phyloP scores from a whole-genome alignment of 2,888 invertebrate species.

The Habroteleia sp. region DNA sequence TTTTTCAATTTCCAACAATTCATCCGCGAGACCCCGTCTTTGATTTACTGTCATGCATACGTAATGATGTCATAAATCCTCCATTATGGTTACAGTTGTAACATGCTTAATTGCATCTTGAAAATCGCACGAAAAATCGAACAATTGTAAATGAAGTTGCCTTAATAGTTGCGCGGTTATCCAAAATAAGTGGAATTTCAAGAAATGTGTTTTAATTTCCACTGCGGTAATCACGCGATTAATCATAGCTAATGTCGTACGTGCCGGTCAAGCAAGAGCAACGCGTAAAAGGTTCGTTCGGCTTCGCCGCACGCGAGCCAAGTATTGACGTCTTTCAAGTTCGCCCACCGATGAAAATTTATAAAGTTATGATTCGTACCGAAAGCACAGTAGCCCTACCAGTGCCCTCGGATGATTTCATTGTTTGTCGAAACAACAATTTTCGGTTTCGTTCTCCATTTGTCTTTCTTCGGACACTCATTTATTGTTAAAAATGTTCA shows the following conservation, averaged over 20 bases:
- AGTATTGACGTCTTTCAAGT: conserved; percentile 61
- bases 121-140: background rate
- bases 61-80: conserved; percentile 30
- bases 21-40: background rate
- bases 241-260: conserved; percentile 48
- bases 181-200: conserved; percentile 13
- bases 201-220: conserved; percentile 30
- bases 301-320: conserved; percentile 43
- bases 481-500: conserved; percentile 2
- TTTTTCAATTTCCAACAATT: conserved; percentile 22
- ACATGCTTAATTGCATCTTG: background rate
- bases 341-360: conserved; percentile 29
- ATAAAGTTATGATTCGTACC: conserved; percentile 24
- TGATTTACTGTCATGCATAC: conserved; percentile 32
- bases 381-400: conserved; percentile 13
- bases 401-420: conserved; percentile 3
- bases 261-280: conserved; percentile 36
- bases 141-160: background rate
- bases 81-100: conserved; percentile 18
- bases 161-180: conserved; percentile 7
- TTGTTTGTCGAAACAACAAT: background rate
- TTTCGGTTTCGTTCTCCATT: background rate
- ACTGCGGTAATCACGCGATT: conserved; percentile 36
- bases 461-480: background rate
- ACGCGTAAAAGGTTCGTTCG: conserved; percentile 48